Conservation (phyloP, 2,113 vertebrate species). For the Connochaetes taurinus region DNA sequence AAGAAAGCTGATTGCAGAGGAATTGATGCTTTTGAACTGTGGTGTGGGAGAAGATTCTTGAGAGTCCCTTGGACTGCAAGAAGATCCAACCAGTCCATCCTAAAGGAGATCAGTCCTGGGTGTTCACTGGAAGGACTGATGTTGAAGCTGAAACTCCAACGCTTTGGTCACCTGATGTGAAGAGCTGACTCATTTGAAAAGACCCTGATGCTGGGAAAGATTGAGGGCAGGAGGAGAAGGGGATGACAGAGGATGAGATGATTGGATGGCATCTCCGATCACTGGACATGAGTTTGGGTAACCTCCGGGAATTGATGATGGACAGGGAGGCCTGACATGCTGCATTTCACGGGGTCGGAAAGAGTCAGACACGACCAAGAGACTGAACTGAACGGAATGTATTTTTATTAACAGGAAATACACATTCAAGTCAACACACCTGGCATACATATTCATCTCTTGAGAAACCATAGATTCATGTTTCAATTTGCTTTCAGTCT, state of each 20-base stretch:
- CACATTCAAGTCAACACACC: constrained; percentile 44
- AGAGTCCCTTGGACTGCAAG: background rate
- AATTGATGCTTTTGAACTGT: background rate
- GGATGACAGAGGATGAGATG: background rate
- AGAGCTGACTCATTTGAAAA: background rate
- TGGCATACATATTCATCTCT: constrained; percentile 31
- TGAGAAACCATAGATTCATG: background rate
- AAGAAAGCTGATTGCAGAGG: background rate
- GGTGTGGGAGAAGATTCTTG: background rate
- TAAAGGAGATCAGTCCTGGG: background rate
- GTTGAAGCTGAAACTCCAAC: background rate
- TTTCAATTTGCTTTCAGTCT: background rate
- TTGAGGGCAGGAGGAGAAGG: background rate
- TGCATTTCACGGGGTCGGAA: background rate
- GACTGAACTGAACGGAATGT: background rate
- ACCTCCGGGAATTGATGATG: background rate
- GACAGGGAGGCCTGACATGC: background rate
- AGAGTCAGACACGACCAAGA: background rate
- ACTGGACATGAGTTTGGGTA: background rate
- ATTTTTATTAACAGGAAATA: constrained; percentile 40
- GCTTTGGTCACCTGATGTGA: background rate
- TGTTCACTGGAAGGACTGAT: background rate
- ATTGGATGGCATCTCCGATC: background rate
- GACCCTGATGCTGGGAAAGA: background rate
- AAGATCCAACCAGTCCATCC: background rate